A percentile compares a stretch with the other conserved stretches of the same genome.
Evolutionary conservation across 2,113 vertebrate genomes (phyloP).

Genomic region (Clarias magur): DNA sequence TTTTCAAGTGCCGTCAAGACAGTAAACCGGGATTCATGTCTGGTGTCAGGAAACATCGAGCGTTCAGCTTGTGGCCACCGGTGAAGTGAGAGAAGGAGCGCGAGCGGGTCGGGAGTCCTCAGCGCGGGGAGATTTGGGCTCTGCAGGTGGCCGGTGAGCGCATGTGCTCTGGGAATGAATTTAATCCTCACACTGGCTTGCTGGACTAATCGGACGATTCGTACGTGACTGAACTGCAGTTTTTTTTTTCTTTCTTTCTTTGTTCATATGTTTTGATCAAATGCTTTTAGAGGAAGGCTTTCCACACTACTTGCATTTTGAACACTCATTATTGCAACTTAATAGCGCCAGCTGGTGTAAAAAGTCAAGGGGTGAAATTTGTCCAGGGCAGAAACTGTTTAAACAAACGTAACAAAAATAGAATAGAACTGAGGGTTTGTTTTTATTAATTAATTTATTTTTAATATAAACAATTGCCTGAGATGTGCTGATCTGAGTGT

Average conservation of each 20-base stretch:
- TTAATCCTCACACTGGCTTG: not conserved
- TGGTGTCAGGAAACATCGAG: not conserved
- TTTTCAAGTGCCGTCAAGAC: not conserved
- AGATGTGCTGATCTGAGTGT: not conserved
- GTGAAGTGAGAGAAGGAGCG: not conserved
- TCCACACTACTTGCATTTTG: not conserved
- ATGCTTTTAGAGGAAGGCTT: not conserved
- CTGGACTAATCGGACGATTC: not conserved
- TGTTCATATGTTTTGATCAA: not conserved
- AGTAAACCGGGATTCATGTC: not conserved
- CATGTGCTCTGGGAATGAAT: not conserved
- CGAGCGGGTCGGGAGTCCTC: not conserved
- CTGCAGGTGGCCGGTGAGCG: not conserved
- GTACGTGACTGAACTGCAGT: not conserved
- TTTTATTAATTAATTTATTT: too few relatives aligned
- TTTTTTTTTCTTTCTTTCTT: not conserved
- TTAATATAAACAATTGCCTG: not conserved
- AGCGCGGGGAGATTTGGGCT: slow-evolving; percentile 1
- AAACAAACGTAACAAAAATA: not conserved
- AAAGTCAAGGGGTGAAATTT: not conserved
- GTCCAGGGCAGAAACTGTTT: not conserved
- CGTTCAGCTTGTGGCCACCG: not conserved
- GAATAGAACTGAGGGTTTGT: too few relatives aligned
- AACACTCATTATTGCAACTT: not conserved
- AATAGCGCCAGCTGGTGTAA: not conserved